These are phyloP conservation scores for Sinocyclocheilus anophthalmus DNA, from an alignment of 2,113 vertebrate species.

Conservation along the genomic window DNA sequence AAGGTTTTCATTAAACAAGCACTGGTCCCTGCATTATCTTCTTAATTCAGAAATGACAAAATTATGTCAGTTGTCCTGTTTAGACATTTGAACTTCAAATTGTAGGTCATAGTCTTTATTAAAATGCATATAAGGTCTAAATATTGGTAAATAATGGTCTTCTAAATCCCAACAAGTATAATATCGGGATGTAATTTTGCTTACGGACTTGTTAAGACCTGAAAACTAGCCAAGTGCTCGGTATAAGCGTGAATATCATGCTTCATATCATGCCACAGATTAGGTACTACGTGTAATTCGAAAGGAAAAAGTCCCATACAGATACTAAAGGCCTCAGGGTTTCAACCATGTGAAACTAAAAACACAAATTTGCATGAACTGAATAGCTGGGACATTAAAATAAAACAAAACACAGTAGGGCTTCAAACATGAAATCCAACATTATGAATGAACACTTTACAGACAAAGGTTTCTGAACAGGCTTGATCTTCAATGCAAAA, in stretches of 20 bases:
- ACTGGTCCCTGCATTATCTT: not conserved
- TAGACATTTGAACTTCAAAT: not conserved
- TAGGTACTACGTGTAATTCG: slow-evolving; percentile 1
- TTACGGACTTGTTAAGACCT: slow-evolving; percentile 7
- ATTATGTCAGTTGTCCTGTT: not conserved
- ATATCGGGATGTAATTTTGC: not conserved
- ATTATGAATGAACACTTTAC: slow-evolving; percentile 35
- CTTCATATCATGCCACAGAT: slow-evolving; percentile 30
- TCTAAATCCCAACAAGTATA: slow-evolving; percentile 2
- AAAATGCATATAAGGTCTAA: not conserved
- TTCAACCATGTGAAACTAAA: not conserved
- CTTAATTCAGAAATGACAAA: not conserved
- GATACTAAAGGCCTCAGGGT: slow-evolving; percentile 14
- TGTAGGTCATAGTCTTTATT: not conserved
- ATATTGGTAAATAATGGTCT: not conserved
- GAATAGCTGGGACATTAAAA: not conserved
- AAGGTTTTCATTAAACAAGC: slow-evolving; percentile 11
- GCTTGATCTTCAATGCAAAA: slow-evolving; percentile 38
- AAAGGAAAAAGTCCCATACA: not conserved
- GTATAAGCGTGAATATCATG: slow-evolving; percentile 16
- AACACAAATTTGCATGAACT: not conserved
- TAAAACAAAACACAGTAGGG: not conserved
- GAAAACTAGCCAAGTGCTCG: slow-evolving; percentile 48
- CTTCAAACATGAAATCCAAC: slow-evolving; percentile 30
- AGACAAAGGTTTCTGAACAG: slow-evolving; percentile 32